These are phyloP conservation scores for Cryptophagus acutangulus DNA, from an alignment of 2,888 invertebrate genomes.

Conservation along the genomic window DNA sequence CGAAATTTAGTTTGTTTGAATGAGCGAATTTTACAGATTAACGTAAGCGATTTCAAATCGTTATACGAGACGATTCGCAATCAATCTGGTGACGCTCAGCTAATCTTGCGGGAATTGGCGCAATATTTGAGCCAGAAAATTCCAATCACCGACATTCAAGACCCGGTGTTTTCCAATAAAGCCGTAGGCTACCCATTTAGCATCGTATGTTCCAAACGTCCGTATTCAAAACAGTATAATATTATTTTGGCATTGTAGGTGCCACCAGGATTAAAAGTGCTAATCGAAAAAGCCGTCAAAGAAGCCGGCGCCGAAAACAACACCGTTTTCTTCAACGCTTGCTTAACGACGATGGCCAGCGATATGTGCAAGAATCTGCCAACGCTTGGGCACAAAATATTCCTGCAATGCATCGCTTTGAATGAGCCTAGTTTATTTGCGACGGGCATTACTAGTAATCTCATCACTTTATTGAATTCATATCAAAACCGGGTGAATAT, in stretches of 20 bases:
- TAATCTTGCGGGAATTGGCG: conserved; percentile 63
- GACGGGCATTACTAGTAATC: conserved; percentile 57
- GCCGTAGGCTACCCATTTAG: conserved; percentile 56
- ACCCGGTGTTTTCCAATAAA: conserved; percentile 56
- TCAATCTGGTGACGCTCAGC: conserved; percentile 66
- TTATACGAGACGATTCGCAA: conserved; percentile 56
- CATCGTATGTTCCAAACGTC: conserved; percentile 37
- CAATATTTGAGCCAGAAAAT: conserved; percentile 60
- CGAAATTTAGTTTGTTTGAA: background rate
- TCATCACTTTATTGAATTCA: conserved; percentile 61
- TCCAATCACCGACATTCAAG: conserved; percentile 59
- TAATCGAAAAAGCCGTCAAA: conserved; percentile 51
- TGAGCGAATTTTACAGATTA: conserved; percentile 52
- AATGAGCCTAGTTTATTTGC: conserved; percentile 61
- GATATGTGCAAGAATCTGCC: conserved; percentile 66
- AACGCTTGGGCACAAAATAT: conserved; percentile 65
- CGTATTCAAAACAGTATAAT: conserved; percentile 28
- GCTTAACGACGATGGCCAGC: conserved; percentile 64
- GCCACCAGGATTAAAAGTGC: conserved; percentile 39
- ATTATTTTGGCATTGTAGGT: conserved; percentile 30
- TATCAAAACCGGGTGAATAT: conserved; percentile 73
- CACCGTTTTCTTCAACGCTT: conserved; percentile 66
- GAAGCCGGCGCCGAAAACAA: conserved; percentile 59
- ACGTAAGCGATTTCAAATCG: conserved; percentile 53
- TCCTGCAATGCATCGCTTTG: conserved; percentile 65